phyloP scores from a whole-genome alignment of 2,888 invertebrate genomes.

The Clunio marinus region DNA sequence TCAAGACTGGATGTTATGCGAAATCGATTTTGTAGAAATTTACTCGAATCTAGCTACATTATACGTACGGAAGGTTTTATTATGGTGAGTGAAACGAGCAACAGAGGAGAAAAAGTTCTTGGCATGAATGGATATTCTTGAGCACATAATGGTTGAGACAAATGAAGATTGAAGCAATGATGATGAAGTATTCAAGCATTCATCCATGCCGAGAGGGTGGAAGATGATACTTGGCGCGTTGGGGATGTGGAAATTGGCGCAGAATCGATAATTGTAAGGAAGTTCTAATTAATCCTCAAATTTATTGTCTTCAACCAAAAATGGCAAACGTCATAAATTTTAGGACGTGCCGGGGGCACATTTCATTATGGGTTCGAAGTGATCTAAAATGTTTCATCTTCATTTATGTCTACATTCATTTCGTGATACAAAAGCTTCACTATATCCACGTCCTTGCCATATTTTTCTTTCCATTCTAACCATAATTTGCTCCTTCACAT shows the following conservation, averaged over 20 bases:
- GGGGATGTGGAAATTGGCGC: conserved; percentile 17
- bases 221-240: neutral
- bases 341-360: conserved; percentile 10
- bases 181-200: conserved; percentile 10
- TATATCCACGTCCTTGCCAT: conserved; percentile 1
- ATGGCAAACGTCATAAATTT: conserved; percentile 34
- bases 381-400: neutral
- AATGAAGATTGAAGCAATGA: conserved; percentile 8
- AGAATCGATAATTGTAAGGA: conserved; percentile 11
- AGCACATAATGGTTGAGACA: neutral
- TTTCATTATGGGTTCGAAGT: neutral
- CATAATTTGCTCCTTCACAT: conserved; percentile 22
- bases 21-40: conserved; percentile 20
- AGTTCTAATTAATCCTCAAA: conserved; percentile 31
- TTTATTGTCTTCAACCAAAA: conserved; percentile 32
- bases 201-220: neutral
- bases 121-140: neutral
- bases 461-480: conserved; percentile 11
- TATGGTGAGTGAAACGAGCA: too few relatives aligned
- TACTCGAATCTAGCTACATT: neutral
- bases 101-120: neutral
- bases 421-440: neutral
- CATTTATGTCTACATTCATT: conserved; percentile 2
- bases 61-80: too few relatives aligned
- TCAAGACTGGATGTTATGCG: too few relatives aligned